A percentile compares a stretch with the other conserved stretches of the same genome.
These are phyloP conservation scores for Sympetrum striolatum DNA, from an alignment of 2,888 invertebrate species.

Conservation along the genomic window DNA sequence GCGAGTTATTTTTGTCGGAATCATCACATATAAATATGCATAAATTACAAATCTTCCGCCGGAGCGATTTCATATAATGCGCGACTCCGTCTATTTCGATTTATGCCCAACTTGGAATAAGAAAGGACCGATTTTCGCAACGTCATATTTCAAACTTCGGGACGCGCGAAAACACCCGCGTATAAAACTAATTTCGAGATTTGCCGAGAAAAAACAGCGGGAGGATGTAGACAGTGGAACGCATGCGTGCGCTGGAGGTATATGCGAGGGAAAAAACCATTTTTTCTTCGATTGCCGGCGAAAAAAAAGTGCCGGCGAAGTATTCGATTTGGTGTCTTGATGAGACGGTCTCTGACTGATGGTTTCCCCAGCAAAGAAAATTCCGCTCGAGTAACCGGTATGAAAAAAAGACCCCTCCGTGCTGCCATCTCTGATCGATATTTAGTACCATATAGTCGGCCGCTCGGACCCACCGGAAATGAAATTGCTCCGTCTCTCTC, in stretches of 20 bases:
- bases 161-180: background rate
- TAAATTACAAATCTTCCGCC: too few relatives aligned
- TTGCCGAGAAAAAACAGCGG: background rate
- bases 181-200: background rate
- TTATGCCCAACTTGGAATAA: background rate
- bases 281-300: conserved; percentile 26
- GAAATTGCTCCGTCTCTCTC: conserved; percentile 2
- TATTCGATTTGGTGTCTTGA: conserved; percentile 39
- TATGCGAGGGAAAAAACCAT: background rate
- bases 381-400: conserved; percentile 33
- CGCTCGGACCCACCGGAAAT: conserved; percentile 18
- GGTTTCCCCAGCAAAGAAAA: conserved; percentile 36
- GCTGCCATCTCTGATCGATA: conserved; percentile 42
- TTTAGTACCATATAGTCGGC: conserved; percentile 31
- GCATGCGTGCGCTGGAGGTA: background rate
- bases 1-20: too few relatives aligned
- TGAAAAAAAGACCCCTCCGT: conserved; percentile 28
- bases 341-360: conserved; percentile 26
- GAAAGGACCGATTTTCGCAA: background rate
- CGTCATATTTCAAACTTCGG: background rate
- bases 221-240: background rate
- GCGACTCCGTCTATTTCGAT: too few relatives aligned
- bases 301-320: conserved; percentile 8
- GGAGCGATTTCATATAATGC: too few relatives aligned
- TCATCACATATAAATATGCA: too few relatives aligned